phyloP scores from a whole-genome alignment of 2,888 invertebrate genomes.

The Caenorhabditis afra region DNA sequence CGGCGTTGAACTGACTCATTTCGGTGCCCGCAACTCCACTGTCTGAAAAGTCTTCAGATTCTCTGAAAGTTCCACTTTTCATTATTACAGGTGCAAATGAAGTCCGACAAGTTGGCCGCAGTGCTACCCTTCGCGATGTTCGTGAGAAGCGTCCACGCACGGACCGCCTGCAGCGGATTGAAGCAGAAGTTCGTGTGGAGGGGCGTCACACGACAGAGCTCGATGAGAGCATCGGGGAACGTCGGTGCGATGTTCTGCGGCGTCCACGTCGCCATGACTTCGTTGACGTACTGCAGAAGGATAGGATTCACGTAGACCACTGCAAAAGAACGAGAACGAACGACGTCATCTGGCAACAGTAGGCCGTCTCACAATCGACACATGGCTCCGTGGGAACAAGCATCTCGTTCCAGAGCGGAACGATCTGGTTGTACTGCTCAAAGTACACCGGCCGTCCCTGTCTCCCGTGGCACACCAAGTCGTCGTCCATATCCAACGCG shows the following conservation, averaged over 20 bases:
- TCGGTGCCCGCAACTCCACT: background rate
- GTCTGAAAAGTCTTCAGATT: background rate
- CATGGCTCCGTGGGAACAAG: no score
- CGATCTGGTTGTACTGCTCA: background rate
- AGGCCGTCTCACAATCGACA: no score
- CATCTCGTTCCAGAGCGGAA: background rate
- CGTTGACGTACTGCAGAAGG: background rate
- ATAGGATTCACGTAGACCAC: background rate
- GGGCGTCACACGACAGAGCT: background rate
- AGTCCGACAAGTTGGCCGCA: slow-evolving; percentile 1
- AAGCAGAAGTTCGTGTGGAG: slow-evolving; percentile 18
- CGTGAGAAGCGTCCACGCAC: slow-evolving; percentile 39
- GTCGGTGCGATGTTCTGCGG: background rate
- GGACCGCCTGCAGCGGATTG: slow-evolving; percentile 35
- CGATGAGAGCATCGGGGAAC: background rate
- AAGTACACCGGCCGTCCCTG: background rate
- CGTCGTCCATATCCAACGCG: background rate
- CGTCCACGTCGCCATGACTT: background rate
- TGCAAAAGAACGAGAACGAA: background rate
- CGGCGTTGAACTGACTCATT: slow-evolving; percentile 1
- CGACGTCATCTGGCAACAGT: no score
- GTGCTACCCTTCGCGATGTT: slow-evolving; percentile 42
- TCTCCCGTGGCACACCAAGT: background rate
- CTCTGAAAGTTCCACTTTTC: background rate
- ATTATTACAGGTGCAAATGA: slow-evolving; percentile 23